Base-by-base conservation (phyloP, 2,888 invertebrate genomes). In the Tenthredo livida region DNA sequence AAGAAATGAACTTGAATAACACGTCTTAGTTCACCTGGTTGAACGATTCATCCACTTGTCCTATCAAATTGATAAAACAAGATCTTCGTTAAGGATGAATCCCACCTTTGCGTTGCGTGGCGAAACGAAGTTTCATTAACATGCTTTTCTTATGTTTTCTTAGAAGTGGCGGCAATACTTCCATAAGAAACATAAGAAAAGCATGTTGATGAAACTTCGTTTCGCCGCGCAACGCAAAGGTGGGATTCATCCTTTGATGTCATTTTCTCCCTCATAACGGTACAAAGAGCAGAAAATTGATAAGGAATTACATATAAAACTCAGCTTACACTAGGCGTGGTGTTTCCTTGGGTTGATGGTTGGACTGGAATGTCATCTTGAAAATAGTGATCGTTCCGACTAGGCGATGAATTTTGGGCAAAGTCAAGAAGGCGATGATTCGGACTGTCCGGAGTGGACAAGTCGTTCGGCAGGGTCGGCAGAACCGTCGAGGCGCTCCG, bases 401-500 rank as follows among this genome's bases (percentile, higher is more conserved):
- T 90, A 85, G 90, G 92, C 50, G 92, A 92, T 88, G 92, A 90
- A 87, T 91, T 92, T 88, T 92, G 93, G 83, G 93, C 93, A 86
- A 92, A 93, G 86, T 93, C 93, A 85, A 93, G 90, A 0, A 93
- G 90, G 43, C 93, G 91, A 70, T 93, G 90, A 80, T 92, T 93
- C 21, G 93, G 93, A 85, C 93, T 93, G 88, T 93, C 93, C 84
- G 93, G 93, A 67, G 93, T 92, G 72, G 90, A 91, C 47, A 93
- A 91, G 40, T 93, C 93, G 88, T 92, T 93, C 54, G 92, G 92
- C 85, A 93, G 87, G 87, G 90, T 91, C 40, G 93, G 92, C 85
- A 92, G 91, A 86, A 91, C 93, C 91, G 94, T 94, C 88, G 95
- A 94, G 89, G 94, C 94, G 90, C 94, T 95, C 88, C 94, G 93